Conservation (phyloP, 1,140 invertebrate species). For the Triops longicaudatus region DNA sequence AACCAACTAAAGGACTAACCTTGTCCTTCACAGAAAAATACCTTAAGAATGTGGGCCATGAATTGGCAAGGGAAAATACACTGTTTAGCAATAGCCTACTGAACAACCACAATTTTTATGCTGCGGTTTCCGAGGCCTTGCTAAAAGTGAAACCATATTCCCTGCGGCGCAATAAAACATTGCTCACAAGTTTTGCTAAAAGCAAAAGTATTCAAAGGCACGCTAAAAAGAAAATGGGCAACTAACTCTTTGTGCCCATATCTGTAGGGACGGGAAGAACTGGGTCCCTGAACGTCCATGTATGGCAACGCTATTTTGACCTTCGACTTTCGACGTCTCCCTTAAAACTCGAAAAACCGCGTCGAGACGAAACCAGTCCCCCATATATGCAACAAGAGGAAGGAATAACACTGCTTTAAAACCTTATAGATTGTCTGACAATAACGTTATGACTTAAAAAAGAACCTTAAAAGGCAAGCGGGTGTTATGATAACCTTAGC, state of each 20-base stretch:
- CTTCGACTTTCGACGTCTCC: background rate
- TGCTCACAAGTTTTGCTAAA: too few relatives aligned
- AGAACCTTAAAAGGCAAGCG: background rate
- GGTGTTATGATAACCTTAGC: background rate
- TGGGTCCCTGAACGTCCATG: slow-evolving; percentile 7
- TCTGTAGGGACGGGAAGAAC: background rate
- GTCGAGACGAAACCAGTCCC: background rate
- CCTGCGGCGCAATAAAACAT: too few relatives aligned
- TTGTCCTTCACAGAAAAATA: too few relatives aligned
- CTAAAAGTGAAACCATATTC: too few relatives aligned
- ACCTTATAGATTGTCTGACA: background rate
- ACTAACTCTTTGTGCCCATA: slow-evolving; percentile 7
- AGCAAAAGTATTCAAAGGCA: too few relatives aligned
- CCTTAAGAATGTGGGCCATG: too few relatives aligned
- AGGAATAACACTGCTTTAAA: background rate
- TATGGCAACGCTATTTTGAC: background rate
- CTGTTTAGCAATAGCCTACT: too few relatives aligned
- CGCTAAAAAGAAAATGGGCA: background rate
- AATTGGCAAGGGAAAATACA: too few relatives aligned
- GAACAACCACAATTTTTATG: too few relatives aligned
- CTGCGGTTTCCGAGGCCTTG: too few relatives aligned
- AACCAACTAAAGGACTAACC: too few relatives aligned
- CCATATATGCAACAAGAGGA: background rate
- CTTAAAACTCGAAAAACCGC: background rate
- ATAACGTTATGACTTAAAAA: background rate